Evolutionary conservation across 2,888 invertebrate genomes (phyloP).

Genomic region (Sphecodes monilicornis): DNA sequence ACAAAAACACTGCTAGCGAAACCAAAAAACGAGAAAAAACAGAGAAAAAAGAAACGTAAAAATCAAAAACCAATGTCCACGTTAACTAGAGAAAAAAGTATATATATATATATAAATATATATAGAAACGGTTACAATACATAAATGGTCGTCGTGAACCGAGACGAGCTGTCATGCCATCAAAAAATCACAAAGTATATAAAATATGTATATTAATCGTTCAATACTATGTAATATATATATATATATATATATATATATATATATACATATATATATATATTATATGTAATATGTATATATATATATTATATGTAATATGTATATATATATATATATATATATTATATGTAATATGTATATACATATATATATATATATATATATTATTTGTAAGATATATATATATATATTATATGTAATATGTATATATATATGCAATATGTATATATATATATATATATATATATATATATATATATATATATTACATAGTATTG

Average conservation of each 20-base stretch:
- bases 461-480: neutral
- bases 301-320: slow-evolving; percentile 30
- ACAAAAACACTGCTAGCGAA: neutral
- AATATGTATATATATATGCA: no score
- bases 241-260: slow-evolving; percentile 44
- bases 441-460: slow-evolving; percentile 4
- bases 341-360: slow-evolving; percentile 32
- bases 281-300: slow-evolving; percentile 17
- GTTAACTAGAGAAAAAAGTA: slow-evolving; percentile 48
- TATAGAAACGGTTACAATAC: slow-evolving; percentile 60
- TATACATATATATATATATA: slow-evolving; percentile 2
- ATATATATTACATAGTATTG: no score
- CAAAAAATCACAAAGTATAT: slow-evolving; percentile 63
- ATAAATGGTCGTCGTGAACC: slow-evolving; percentile 63
- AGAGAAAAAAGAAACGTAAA: slow-evolving; percentile 21
- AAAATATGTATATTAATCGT: slow-evolving; percentile 24
- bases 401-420: neutral
- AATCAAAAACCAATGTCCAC: slow-evolving; percentile 24
- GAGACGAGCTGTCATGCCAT: slow-evolving; percentile 81
- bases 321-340: slow-evolving; percentile 1
- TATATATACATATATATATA: neutral
- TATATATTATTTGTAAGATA: neutral
- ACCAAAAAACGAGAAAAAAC: slow-evolving; percentile 21
- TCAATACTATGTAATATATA: slow-evolving; percentile 32
- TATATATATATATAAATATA: slow-evolving; percentile 52